phyloP scores from a whole-genome alignment of 2,888 invertebrate genomes.

The Galerucella nymphaeae region DNA sequence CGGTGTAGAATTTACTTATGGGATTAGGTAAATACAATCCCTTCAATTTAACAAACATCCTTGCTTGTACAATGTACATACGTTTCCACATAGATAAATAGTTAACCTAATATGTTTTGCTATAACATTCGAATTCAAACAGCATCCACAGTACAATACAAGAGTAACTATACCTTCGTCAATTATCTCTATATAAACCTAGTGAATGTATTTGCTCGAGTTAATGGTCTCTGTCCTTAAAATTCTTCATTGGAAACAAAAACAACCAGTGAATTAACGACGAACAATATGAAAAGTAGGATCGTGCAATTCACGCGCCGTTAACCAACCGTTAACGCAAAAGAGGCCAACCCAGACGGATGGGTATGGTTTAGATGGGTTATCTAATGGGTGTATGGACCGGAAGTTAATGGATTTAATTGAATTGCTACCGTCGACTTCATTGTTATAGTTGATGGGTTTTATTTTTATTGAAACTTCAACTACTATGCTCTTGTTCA shows the following conservation, averaged over 20 bases:
- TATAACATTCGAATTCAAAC: not conserved
- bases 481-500: slow-evolving; percentile 8
- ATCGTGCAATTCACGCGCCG: slow-evolving; percentile 54
- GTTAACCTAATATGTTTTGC: no score
- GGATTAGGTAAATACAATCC: no score
- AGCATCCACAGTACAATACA: not conserved
- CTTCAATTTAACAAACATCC: no score
- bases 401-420: slow-evolving; percentile 42
- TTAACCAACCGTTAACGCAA: slow-evolving; percentile 50
- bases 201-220: not conserved
- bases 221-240: not conserved
- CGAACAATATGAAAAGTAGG: slow-evolving; percentile 42
- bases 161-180: not conserved
- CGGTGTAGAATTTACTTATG: no score
- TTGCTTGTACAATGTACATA: no score
- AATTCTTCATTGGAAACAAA: slow-evolving; percentile 5
- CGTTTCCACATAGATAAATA: no score
- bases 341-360: slow-evolving; percentile 52
- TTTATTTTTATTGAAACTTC: slow-evolving; percentile 16
- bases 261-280: slow-evolving; percentile 16
- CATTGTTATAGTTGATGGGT: slow-evolving; percentile 11
- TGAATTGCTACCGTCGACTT: slow-evolving; percentile 26
- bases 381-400: slow-evolving; percentile 47
- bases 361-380: slow-evolving; percentile 27
- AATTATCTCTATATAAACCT: not conserved